Evolutionary conservation across 2,888 invertebrate species (phyloP), one percentile per base, ranked within the genome.

Genomic region (Uloborus plumipes): DNA sequence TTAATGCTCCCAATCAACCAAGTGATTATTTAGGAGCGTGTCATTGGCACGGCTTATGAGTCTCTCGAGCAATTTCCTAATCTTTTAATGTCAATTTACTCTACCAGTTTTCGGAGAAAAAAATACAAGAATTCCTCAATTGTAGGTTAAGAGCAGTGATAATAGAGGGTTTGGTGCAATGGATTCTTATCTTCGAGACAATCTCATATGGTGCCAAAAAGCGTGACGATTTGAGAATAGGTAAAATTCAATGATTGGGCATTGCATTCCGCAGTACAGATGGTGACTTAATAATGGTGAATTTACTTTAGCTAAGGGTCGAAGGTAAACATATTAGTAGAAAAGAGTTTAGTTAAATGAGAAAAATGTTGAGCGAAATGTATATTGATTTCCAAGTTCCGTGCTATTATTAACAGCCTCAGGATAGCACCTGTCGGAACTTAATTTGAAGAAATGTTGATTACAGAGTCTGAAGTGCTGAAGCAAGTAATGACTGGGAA

Each of bases 161-260:
- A 75, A 67, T 69, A n/a, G 20, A 18, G 47, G 53, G 76, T 62
- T 76, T 53, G 15, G 26, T 69, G 51, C 47, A 15, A 58, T 15
- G 31, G 18, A 13, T 39, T 22, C 47, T 79, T 79, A 79, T 79
- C 78, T 31, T 20, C 16, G 53, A 72, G 59, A 72, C 64, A 58
- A 79, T 79, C 78, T 71, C 22, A 49, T 59, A 61, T 49, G 61
- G 14, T 71, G 47, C n/a, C 50, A 55, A n/a, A 72, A 79, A 79
- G 50, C 78, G 78, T 79, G 78, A 79, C 71, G 59, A 72, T 58
- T 53, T 72, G 11, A 39, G 66, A 59, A 18, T 49, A 2, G 26
- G 47, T 26, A 20, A 49, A n/a, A 65, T 59, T 26, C 18, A 18
- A 51, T 31, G 59, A 66, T 49, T n/a, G 20, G 39, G 15, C 66